phyloP scores from a whole-genome alignment of 2,888 invertebrate species.

The Cryptus armator region DNA sequence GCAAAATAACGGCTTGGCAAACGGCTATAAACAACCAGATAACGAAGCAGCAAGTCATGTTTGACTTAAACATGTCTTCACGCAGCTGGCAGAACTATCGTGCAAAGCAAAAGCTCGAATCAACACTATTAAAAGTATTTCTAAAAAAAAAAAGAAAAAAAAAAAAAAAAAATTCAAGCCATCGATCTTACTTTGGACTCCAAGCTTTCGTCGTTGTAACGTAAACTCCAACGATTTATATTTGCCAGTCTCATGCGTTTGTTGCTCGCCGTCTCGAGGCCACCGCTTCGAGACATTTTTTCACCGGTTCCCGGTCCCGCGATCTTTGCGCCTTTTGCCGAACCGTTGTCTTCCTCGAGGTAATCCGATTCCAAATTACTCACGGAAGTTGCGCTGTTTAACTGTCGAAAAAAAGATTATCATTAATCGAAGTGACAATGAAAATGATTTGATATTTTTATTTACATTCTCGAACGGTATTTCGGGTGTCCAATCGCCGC shows the following conservation, averaged over 20 bases:
- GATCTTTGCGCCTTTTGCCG: slow-evolving; percentile 76
- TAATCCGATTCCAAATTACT: slow-evolving; percentile 83
- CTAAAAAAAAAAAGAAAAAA: neutral
- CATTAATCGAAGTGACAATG: too few species aligned
- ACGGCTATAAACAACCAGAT: slow-evolving; percentile 95
- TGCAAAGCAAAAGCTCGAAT: slow-evolving; percentile 60
- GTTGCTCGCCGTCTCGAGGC: slow-evolving; percentile 95
- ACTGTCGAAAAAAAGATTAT: slow-evolving; percentile 74
- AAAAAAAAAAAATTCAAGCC: slow-evolving; percentile 9
- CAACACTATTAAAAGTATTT: neutral
- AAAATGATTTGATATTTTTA: neutral
- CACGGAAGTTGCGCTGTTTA: slow-evolving; percentile 83
- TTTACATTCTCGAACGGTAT: slow-evolving; percentile 96
- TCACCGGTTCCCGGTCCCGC: slow-evolving; percentile 73
- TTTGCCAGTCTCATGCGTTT: slow-evolving; percentile 95
- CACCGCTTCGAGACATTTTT: slow-evolving; percentile 87
- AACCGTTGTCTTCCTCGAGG: slow-evolving; percentile 82
- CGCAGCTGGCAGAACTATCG: slow-evolving; percentile 92
- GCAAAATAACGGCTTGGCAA: slow-evolving; percentile 91
- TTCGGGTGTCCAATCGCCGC: slow-evolving; percentile 95
- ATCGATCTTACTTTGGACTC: slow-evolving; percentile 89
- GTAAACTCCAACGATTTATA: slow-evolving; percentile 94
- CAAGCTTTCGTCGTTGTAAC: slow-evolving; percentile 93
- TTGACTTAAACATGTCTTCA: slow-evolving; percentile 97
- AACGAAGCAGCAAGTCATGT: slow-evolving; percentile 96